Evolutionary conservation across 2,888 invertebrate species (phyloP), one percentile per base, ranked within the genome.

Genomic region (Drosophila emarginata): DNA sequence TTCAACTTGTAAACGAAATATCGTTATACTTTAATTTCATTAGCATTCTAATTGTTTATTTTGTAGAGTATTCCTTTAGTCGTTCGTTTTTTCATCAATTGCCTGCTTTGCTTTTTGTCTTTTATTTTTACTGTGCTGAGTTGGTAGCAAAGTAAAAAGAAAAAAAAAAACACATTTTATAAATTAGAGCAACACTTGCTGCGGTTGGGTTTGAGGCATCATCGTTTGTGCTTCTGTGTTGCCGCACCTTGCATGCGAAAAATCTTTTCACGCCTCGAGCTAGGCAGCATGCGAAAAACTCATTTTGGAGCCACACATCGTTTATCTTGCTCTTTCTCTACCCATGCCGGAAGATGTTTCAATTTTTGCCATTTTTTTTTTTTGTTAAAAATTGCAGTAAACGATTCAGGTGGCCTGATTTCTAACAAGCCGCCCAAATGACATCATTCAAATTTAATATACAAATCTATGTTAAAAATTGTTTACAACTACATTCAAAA

Each of bases 181-280:
- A 86, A 84, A 84, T 84, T 83, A 78, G 88, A 84, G 84, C 88
- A 84, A 80, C 87, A 84, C 88, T 83, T 83, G 83, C 75, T 76
- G 72, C 61, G 74, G 72, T 81, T 28, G 5, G 53, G 45, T 45
- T 32, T 54, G 54, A 36, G 73, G 77, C 72, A 51, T 54, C 66
- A 67, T 52, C 66, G 68, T 67, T 64, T 58, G 56, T 51, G 63
- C 65, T 64, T 36, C 61, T 58, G 74, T 58, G 74, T 36, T 66
- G 88, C 83, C 86, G 80, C 88, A 87, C 88, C 86, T 87, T 82
- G 82, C 82, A 77, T 80, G 82, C 71, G 87, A 88, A 82, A 26
- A 88, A 83, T 80, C 84, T 83, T 83, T 83, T 83, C 82, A 86
- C 87, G 83, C 83, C 83, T 80, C 73, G 63, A 78, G 88, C 69